Base-by-base conservation (phyloP, 2,888 invertebrate genomes). In the Caenorhabditis japonica region DNA sequence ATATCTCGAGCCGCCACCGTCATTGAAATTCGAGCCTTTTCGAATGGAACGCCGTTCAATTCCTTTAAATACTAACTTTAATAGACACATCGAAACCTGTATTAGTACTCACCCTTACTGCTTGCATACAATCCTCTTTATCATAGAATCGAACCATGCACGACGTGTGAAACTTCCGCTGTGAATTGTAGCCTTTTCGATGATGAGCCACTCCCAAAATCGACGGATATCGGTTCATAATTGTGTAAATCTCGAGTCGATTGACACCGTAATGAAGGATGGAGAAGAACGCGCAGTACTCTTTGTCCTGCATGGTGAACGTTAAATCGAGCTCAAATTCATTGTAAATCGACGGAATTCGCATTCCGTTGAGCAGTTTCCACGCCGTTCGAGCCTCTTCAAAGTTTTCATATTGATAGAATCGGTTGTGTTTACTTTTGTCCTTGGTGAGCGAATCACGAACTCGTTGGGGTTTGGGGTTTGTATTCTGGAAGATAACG, bases 61-160 rank as follows among this genome's bases (percentile, higher is more conserved):
- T 64, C 64, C 64, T 64, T 47, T n/a, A 52, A 52, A 56, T 17
- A 30, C 4, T 30, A 4, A 25, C 12, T 23, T 39, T 36, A 12
- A 21, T 12, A 36, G 33, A 7, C 4, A 30, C 8, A 17, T n/a
- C 4, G 10, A 21, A n/a, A n/a, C n/a, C n/a, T n/a, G n/a, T n/a
- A n/a, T n/a, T n/a, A n/a, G n/a, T n/a, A 56, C 49, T 56, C 17
- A 56, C 64, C 36, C 21, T 27, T 3, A 56, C 55, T 3, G 49
- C 55, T 21, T 64, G 41, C 47, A 64, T 49, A 23, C 64, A 64
- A 4, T 64, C 64, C 4, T 64, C 64, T 19, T n/a, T 17, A 34
- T 64, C 53, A 13, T 30, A 38, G 19, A 64, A 64, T 33, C 64
- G 13, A 0, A 64, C n/a, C 13, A 64, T 53, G 23, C 64, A 56